Percentiles rank a stretch among this genome's conserved stretches.
Evolutionary conservation across 2,797 vertebrate species (phyloP).

Genomic region (Coendou prehensilis): DNA sequence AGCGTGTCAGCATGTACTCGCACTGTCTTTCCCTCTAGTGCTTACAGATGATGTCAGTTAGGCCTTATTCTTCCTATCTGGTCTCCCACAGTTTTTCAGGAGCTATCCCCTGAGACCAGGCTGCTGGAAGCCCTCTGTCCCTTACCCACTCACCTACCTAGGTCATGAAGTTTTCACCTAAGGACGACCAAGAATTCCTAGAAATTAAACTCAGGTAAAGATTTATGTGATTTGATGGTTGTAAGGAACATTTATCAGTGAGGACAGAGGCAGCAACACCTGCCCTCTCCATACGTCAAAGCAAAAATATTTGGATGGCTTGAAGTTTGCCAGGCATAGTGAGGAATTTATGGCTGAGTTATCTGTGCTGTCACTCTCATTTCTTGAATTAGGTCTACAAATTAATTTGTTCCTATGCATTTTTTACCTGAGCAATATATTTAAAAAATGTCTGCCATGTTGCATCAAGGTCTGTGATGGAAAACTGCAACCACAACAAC

Average conservation of each 20-base stretch:
- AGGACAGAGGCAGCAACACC: neutral
- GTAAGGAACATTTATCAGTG: neutral
- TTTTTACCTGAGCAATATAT: slow-evolving; percentile 51
- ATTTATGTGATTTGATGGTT: neutral
- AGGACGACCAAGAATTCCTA: neutral
- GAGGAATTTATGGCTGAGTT: neutral
- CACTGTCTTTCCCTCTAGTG: neutral
- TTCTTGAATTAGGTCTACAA: slow-evolving; percentile 36
- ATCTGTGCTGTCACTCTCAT: neutral
- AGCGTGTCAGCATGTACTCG: neutral
- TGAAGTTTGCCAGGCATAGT: neutral
- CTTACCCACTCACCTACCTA: neutral
- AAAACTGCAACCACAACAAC: neutral
- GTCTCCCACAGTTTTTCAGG: neutral
- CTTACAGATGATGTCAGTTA: neutral
- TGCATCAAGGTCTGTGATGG: slow-evolving; percentile 42
- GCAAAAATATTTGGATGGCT: neutral
- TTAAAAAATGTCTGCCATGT: slow-evolving; percentile 37
- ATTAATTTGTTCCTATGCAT: slow-evolving; percentile 41
- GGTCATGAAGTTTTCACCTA: neutral
- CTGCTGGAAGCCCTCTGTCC: neutral
- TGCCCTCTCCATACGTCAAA: neutral
- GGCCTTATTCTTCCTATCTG: neutral
- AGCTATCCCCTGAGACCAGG: neutral
- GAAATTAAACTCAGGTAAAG: slow-evolving; percentile 34